Percentiles rank a stretch among this genome's conserved stretches.
Evolutionary conservation across 2,797 vertebrate species (phyloP).

Genomic region (Pipistrellus nathusii): DNA sequence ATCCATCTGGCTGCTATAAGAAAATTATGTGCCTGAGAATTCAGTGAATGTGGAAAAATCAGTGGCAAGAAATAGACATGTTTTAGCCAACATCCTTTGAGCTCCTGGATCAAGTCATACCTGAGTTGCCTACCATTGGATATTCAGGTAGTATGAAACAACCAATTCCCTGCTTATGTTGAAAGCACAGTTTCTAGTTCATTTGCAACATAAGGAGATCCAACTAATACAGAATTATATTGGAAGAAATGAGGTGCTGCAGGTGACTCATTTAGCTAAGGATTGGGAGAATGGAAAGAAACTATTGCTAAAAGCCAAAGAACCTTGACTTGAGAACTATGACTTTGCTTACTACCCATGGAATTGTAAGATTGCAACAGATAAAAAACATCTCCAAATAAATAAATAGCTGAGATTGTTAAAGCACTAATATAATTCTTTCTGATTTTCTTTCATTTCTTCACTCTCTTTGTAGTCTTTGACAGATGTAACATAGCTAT

Average conservation of each 20-base stretch:
- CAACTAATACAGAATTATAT: background rate
- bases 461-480: background rate
- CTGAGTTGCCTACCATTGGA: background rate
- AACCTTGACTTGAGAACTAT: background rate
- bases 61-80: background rate
- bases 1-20: background rate
- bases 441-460: background rate
- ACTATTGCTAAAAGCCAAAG: background rate
- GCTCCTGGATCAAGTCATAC: background rate
- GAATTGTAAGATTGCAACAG: background rate
- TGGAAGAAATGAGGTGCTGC: background rate
- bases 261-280: background rate
- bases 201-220: background rate
- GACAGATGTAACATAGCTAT: background rate
- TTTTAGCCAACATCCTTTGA: background rate
- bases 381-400: background rate
- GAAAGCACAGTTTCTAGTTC: background rate
- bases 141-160: background rate
- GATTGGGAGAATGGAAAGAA: background rate
- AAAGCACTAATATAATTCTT: background rate
- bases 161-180: background rate
- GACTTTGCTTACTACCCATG: background rate
- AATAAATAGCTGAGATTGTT: background rate
- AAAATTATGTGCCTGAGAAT: background rate
- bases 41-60: background rate